Conservation (phyloP, 1,140 invertebrate species). For the Neodiprion pinetum region DNA sequence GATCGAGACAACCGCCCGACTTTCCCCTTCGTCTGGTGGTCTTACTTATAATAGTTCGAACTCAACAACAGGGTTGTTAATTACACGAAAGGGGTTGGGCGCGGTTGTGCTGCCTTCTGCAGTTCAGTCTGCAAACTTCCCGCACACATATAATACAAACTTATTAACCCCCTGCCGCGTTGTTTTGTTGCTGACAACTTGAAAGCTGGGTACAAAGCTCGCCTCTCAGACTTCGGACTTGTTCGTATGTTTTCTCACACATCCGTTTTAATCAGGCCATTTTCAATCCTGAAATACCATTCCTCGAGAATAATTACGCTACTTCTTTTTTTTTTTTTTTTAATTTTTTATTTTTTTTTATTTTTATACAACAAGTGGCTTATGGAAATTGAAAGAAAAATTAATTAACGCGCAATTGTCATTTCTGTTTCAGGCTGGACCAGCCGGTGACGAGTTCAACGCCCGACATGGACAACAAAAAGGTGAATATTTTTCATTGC, state of each 20-base stretch:
- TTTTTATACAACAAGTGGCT: not conserved
- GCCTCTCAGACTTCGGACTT: no score
- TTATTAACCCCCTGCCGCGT: not conserved
- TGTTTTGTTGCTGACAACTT: no score
- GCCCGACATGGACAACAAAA: constrained; percentile 73
- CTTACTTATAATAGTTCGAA: not conserved
- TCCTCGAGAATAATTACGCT: not conserved
- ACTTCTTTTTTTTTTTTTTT: not conserved
- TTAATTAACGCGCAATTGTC: not conserved
- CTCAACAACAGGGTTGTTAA: constrained; percentile 4
- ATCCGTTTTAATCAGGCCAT: no score
- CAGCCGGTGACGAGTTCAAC: constrained; percentile 69
- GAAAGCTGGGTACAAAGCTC: no score
- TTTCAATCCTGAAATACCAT: not conserved
- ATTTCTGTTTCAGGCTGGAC: constrained; percentile 69
- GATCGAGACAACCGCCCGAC: no score
- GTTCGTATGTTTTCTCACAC: no score
- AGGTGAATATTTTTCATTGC: constrained; percentile 52
- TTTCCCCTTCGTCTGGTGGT: no score
- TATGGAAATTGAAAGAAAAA: no score
- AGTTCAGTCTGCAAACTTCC: not conserved
- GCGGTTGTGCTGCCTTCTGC: not conserved
- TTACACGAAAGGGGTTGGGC: not conserved
- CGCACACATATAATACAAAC: not conserved
- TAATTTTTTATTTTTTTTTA: not conserved